Evolutionary conservation across 2,797 vertebrate species (phyloP).

Genomic region (Zenarchopterus dispar): DNA sequence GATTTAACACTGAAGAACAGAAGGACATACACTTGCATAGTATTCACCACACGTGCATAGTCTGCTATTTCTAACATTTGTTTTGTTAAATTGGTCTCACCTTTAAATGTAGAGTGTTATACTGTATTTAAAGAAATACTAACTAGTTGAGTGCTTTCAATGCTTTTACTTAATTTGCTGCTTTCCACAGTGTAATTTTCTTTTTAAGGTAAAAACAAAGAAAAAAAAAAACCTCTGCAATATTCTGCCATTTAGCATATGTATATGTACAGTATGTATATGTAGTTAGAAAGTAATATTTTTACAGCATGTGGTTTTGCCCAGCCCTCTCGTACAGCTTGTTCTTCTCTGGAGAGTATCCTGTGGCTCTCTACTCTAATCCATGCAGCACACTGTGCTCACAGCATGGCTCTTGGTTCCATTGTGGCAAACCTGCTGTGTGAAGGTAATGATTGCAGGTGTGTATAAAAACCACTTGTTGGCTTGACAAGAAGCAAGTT

Average conservation of each 20-base stretch:
- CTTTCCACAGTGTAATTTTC: background rate
- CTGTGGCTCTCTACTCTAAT: constrained; percentile 49
- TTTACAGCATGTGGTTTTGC: constrained; percentile 23
- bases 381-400: constrained; percentile 60
- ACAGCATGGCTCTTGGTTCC: constrained; percentile 64
- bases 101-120: constrained; percentile 14
- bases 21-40: constrained; percentile 32
- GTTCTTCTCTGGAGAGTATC: constrained; percentile 44
- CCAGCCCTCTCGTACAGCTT: constrained; percentile 27
- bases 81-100: constrained; percentile 7
- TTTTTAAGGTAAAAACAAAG: background rate
- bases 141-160: constrained; percentile 3
- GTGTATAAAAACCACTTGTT: constrained; percentile 75
- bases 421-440: constrained; percentile 65
- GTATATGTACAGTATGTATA: too few relatives aligned
- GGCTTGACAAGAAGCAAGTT: constrained; percentile 60
- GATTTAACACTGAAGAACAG: constrained; percentile 76
- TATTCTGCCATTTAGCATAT: too few relatives aligned
- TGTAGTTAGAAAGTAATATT: background rate
- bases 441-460: constrained; percentile 74
- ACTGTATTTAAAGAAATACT: background rate
- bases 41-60: background rate
- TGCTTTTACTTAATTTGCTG: constrained; percentile 6
- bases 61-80: background rate
- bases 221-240: background rate